phyloP scores from a whole-genome alignment of 2,113 vertebrate genomes.

The Gulo gulo region DNA sequence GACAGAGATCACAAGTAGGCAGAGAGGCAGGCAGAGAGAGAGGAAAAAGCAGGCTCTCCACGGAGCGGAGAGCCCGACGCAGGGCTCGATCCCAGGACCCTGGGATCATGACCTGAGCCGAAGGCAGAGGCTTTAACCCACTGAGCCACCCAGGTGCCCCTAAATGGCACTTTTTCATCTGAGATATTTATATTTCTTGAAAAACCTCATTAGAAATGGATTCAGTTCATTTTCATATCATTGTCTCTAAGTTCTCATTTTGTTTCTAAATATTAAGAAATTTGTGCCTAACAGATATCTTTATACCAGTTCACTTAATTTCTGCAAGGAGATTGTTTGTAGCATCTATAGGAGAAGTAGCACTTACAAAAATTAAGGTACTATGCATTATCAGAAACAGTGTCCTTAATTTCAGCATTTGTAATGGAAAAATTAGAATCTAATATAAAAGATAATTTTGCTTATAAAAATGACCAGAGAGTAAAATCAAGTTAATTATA shows the following conservation, averaged over 20 bases:
- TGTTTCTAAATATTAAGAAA: not conserved
- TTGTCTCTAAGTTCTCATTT: not conserved
- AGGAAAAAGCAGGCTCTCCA: no score
- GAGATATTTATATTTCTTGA: not conserved
- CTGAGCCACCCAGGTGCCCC: no score
- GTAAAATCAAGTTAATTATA: not conserved
- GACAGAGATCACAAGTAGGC: no score
- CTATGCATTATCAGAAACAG: not conserved
- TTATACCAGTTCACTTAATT: not conserved
- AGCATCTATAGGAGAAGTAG: not conserved
- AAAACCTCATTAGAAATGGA: not conserved
- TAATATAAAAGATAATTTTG: not conserved
- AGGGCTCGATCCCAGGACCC: no score
- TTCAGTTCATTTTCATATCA: not conserved
- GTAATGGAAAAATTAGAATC: not conserved
- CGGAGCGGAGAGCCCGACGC: no score
- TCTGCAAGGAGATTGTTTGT: not conserved
- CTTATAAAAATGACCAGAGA: not conserved
- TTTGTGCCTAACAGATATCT: not conserved
- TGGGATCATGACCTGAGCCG: no score
- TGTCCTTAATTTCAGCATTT: not conserved
- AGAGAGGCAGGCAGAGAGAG: no score
- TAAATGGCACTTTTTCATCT: not conserved
- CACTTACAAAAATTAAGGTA: not conserved
- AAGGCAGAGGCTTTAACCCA: no score